A percentile compares a stretch with the other conserved stretches of the same genome.
These are phyloP conservation scores for Coelopa pilipes DNA, from an alignment of 2,888 invertebrate genomes.

Conservation along the genomic window DNA sequence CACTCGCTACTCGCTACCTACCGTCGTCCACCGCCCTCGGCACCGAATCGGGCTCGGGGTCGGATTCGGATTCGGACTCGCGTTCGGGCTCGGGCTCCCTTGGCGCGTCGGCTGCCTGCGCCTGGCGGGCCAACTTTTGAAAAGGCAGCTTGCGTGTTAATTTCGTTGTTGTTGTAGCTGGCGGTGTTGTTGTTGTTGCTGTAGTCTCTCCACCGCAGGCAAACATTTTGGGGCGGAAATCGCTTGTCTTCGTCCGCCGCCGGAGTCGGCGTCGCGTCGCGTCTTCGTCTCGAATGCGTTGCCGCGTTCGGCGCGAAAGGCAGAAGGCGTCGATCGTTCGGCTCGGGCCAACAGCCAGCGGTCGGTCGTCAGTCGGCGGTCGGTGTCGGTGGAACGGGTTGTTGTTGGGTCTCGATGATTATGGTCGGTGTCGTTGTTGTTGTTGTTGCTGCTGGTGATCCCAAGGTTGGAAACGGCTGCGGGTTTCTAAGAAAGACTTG, in stretches of 20 bases:
- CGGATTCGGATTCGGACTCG: not conserved
- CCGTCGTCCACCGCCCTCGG: no score
- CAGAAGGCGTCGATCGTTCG: slow-evolving; percentile 15
- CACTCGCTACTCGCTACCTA: no score
- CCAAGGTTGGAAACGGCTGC: slow-evolving; percentile 22
- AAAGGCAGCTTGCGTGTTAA: slow-evolving; percentile 32
- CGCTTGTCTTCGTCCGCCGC: slow-evolving; percentile 24
- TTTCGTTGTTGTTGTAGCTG: slow-evolving; percentile 12
- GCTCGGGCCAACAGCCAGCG: not conserved
- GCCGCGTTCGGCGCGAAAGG: not conserved
- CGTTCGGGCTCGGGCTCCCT: not conserved
- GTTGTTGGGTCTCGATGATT: no score
- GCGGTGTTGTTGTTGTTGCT: slow-evolving; percentile 10
- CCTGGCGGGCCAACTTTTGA: not conserved
- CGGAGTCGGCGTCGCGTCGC: no score
- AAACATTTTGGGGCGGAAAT: slow-evolving; percentile 37
- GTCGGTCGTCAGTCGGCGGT: no score
- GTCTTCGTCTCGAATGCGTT: no score
- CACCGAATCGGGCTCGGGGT: no score
- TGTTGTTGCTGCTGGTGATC: not conserved
- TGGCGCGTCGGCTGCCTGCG: not conserved
- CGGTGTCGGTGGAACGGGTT: no score
- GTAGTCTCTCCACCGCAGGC: slow-evolving; percentile 21
- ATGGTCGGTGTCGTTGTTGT: not conserved
- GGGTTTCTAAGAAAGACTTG: not conserved